Conservation (phyloP, 2,888 invertebrate species). For the Petrolisthes cinctipes region DNA sequence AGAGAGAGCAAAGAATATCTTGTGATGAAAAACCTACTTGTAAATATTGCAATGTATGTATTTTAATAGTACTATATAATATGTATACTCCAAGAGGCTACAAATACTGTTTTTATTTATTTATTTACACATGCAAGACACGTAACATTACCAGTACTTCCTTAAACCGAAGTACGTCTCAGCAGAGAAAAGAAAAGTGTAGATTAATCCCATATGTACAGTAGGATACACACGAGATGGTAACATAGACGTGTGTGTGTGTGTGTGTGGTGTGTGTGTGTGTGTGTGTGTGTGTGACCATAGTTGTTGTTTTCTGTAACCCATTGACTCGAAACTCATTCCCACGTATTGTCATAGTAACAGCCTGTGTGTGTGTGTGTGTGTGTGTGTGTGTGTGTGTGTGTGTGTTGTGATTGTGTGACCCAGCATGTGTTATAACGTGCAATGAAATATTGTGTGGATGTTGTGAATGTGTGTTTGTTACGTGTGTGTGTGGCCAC, state of each 20-base stretch:
- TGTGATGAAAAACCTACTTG: constrained; percentile 51
- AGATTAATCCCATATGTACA: constrained; percentile 36
- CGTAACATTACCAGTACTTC: constrained; percentile 51
- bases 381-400: no score
- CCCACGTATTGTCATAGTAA: constrained; percentile 51
- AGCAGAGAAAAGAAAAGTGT: constrained; percentile 32
- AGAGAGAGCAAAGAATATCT: background rate
- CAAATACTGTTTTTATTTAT: constrained; percentile 44
- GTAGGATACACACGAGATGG: constrained; percentile 40
- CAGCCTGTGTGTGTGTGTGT: background rate
- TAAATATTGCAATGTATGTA: constrained; percentile 25
- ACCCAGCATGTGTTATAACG: no score
- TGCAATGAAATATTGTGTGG: no score
- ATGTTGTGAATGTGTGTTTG: no score
- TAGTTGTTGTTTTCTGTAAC: constrained; percentile 17
- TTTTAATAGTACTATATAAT: constrained; percentile 39
- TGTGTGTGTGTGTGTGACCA: constrained; percentile 15
- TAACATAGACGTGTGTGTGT: constrained; percentile 28
- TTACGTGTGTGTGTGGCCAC: no score
- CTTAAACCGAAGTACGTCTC: constrained; percentile 45
- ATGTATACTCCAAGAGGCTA: constrained; percentile 53
- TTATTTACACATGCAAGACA: constrained; percentile 60
- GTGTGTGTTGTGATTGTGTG: no score
- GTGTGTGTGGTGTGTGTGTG: constrained; percentile 35
- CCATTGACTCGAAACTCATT: constrained; percentile 29